Base-by-base conservation (phyloP, 2,797 vertebrate genomes). In the Brotula barbata region DNA sequence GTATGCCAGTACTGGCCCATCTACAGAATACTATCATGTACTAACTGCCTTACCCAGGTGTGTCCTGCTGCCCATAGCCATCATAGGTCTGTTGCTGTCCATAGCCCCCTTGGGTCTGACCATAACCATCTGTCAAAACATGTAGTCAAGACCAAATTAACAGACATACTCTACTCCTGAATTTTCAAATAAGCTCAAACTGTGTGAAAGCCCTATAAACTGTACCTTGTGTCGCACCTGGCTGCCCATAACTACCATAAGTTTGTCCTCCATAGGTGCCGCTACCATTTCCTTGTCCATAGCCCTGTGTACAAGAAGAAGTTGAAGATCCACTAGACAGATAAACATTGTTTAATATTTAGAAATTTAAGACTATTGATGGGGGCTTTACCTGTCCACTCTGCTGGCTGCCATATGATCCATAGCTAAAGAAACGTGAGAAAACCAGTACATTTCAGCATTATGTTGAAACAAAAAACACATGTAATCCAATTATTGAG, bases 231-330 rank as follows among this genome's bases (percentile, higher is more conserved):
- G 64, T 21, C 17, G 9, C 78, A 78, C 64, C 80, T 57, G 82
- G 73, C 49, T 91, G 91, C 43, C 87, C 89, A 71, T 89, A 92
- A 46, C 73, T 79, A 50, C 57, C 4, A 17, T 88, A 93, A 58
- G 11, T 83, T 68, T 90, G 92, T 41, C 70, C 89, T 6, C 74
- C 65, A 34, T 80, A 92, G 11, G 86, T 64, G 58, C 59, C 58
- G 17, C 76, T 58, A 15, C 89, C 87, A 57, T 90, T 92, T 48
- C 90, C 91, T 85, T 92, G 92, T 20, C 90, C 89, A 48, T 84
- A 93, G 20, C 68, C 67, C 92, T 91, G 64, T 5, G 11, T 48
- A 40, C 1, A 5, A 64, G 2, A 59, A 11, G 43, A 2, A 2
- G 1, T n/a, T n/a, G n/a, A n/a, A n/a, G n/a, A n/a, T n/a, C n/a